Evolutionary conservation across 92 coral and sea anemone species (phyloP).

Genomic region (Siderastrea radians): DNA sequence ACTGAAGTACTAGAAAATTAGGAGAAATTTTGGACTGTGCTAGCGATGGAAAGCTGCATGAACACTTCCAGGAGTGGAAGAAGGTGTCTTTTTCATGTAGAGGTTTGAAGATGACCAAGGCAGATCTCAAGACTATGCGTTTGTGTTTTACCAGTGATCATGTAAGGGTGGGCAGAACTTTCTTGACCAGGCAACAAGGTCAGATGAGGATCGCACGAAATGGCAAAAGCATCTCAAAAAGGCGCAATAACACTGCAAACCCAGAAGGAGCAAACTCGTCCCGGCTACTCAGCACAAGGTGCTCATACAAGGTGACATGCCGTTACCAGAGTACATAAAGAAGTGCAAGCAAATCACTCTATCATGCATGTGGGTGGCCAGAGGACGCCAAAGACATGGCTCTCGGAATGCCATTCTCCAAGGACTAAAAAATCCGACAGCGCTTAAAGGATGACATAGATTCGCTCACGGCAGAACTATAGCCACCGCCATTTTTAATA

Average conservation of each 20-base stretch:
- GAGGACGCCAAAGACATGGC: neutral
- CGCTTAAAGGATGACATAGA: conserved; percentile 30
- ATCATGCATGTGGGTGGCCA: neutral
- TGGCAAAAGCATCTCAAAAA: conserved; percentile 22
- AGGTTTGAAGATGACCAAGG: conserved; percentile 22
- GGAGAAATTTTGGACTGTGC: conserved; percentile 14
- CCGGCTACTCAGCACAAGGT: conserved; percentile 27
- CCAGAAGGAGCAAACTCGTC: conserved; percentile 1
- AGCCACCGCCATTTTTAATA: conserved; percentile 16
- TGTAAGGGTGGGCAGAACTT: conserved; percentile 17
- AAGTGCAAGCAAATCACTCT: conserved; percentile 15
- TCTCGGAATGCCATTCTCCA: too few relatives aligned
- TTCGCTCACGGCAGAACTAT: conserved; percentile 19
- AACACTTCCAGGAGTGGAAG: neutral
- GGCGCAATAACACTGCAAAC: neutral
- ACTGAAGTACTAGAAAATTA: neutral
- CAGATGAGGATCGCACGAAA: neutral
- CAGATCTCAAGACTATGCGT: conserved; percentile 5
- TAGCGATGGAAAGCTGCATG: neutral
- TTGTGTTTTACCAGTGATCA: conserved; percentile 7
- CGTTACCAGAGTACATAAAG: conserved; percentile 14
- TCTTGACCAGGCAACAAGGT: neutral
- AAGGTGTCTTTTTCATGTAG: conserved; percentile 15
- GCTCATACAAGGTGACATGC: conserved; percentile 21
- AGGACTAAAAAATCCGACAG: conserved; percentile 6